phyloP scores from a whole-genome alignment of 2,113 vertebrate species.

The Siniperca knerii region DNA sequence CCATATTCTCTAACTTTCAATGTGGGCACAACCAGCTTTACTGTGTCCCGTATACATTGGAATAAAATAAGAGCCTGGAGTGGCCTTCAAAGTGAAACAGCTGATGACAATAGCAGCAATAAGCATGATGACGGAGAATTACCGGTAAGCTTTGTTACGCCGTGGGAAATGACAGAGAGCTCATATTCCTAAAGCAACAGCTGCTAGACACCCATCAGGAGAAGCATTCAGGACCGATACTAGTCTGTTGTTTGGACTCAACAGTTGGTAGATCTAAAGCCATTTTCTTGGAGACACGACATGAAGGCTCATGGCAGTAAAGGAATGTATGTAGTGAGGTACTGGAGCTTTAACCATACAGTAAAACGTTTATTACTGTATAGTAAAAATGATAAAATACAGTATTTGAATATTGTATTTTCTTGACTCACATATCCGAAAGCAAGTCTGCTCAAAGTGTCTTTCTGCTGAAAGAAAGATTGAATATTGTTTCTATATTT shows the following conservation, averaged over 20 bases:
- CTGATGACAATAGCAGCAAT: slow-evolving; percentile 31
- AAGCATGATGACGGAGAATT: slow-evolving; percentile 12
- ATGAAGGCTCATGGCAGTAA: slow-evolving; percentile 3
- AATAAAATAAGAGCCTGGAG: not conserved
- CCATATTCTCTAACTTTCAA: not conserved
- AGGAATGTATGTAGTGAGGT: not conserved
- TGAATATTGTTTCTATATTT: not conserved
- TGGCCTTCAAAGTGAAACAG: slow-evolving; percentile 23
- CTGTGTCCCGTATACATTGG: not conserved
- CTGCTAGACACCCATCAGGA: slow-evolving; percentile 32
- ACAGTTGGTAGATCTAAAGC: slow-evolving; percentile 25
- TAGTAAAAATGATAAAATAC: not conserved
- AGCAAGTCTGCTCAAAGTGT: not conserved
- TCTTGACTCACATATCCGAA: not conserved
- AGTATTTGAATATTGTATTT: not conserved
- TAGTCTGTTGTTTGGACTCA: slow-evolving; percentile 31
- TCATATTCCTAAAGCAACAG: slow-evolving; percentile 45
- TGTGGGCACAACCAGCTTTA: slow-evolving; percentile 5
- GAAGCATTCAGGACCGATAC: slow-evolving; percentile 28
- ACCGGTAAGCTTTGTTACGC: slow-evolving; percentile 7
- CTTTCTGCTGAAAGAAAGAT: not conserved
- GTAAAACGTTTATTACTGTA: not conserved
- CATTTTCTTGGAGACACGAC: slow-evolving; percentile 27
- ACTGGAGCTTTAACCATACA: not conserved
- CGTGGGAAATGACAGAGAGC: slow-evolving; percentile 19